Base-by-base conservation (phyloP, 2,888 invertebrate genomes). In the Cheilosia soror region DNA sequence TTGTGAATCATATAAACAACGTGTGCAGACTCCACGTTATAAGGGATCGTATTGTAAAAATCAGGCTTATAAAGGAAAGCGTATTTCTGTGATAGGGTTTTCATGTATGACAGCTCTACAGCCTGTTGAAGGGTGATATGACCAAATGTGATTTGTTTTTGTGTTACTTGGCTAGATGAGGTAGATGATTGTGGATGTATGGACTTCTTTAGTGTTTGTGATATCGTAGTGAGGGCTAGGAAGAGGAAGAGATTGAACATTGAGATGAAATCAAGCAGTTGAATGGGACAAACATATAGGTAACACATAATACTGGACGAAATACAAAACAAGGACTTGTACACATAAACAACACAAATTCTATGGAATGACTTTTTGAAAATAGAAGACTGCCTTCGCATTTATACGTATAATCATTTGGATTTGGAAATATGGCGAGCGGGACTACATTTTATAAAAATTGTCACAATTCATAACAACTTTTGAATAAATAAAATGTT, bases 1-100 rank as follows among this genome's bases (percentile, higher is more conserved):
- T 91, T 91, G 80, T 91, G 89, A 55, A 91, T 91, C 72, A 91
- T 90, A 25, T 69, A 81, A 42, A 66, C 44, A 5, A 66, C 37
- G 5, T 60, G 15, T 5, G 65, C 27, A 20, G 15, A 25, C 27
- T 9, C 1, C 11, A 72, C 55, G 29, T n/a, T 15, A 9, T 29
- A 5, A 11, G 31, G 49, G 2, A 11, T 6, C 13, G 20, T 29
- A 29, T 58, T 44, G 3, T 4, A 40, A n/a, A 37, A 25, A 20
- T 13, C 6, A 13, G 44, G 9, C 6, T 53, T 37, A 25, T 20
- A 75, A 11, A 76, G 76, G 27, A 76, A 63, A 60, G 62, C 57
- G 40, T 80, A 80, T 25, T 73, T 80, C 0, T 47, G 20, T 7
- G 37, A 31, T 29, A 80, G 66, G 44, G 33, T 55, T 37, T 66